Evolutionary conservation across 2,888 invertebrate species (phyloP).

Genomic region (Pomacea canaliculata): DNA sequence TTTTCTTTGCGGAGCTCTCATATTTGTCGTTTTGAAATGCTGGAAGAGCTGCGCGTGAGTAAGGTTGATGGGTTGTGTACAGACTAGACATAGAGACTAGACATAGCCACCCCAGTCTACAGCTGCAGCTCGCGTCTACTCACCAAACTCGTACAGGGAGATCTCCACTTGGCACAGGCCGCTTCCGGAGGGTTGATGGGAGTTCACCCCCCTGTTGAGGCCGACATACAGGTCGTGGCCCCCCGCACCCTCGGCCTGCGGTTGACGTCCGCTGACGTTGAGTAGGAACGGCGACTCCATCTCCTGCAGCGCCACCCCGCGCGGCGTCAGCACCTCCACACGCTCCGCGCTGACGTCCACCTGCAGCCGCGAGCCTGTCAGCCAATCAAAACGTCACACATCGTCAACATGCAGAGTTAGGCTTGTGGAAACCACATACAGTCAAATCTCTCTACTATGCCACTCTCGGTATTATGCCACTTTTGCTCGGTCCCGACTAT

Average conservation of each 20-base stretch:
- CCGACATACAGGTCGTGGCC: constrained; percentile 62
- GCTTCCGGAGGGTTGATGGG: constrained; percentile 54
- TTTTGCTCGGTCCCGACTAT: too few species aligned
- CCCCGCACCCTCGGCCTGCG: background rate
- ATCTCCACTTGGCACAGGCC: constrained; percentile 61
- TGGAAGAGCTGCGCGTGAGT: too few species aligned
- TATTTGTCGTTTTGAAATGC: too few species aligned
- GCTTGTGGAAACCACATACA: too few species aligned
- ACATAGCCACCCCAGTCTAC: too few species aligned
- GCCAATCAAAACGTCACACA: background rate
- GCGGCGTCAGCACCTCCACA: constrained; percentile 48
- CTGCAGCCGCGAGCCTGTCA: constrained; percentile 17
- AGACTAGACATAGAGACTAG: too few species aligned
- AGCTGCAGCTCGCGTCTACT: constrained; percentile 16
- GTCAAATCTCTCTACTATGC: too few species aligned
- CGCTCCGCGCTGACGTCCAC: constrained; percentile 59
- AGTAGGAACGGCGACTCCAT: constrained; percentile 63
- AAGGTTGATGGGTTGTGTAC: too few species aligned
- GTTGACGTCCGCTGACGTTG: constrained; percentile 57
- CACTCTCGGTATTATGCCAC: too few species aligned
- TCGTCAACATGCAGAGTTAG: too few species aligned
- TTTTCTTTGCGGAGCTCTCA: too few species aligned
- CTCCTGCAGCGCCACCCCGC: constrained; percentile 52
- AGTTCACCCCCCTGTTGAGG: constrained; percentile 64
- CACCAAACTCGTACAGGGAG: constrained; percentile 47